These are phyloP conservation scores for Actias luna DNA, from an alignment of 2,888 invertebrate species.

Conservation along the genomic window DNA sequence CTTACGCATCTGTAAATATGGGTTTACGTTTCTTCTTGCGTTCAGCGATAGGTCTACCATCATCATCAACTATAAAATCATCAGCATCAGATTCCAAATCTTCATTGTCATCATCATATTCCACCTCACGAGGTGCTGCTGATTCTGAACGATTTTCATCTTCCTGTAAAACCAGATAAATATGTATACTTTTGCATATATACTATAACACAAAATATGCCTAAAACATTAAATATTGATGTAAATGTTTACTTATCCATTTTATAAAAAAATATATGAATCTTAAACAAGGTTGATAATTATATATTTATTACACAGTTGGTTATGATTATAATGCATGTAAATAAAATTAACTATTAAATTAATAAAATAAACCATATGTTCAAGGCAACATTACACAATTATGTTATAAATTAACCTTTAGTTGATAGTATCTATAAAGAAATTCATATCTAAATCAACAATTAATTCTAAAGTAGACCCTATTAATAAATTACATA, in stretches of 20 bases:
- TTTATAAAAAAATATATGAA: no score
- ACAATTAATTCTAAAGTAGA: no score
- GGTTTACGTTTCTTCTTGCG: constrained; percentile 90
- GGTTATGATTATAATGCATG: no score
- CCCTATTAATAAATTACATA: no score
- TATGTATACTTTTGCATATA: background rate
- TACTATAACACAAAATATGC: no score
- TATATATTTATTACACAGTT: no score
- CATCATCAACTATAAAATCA: constrained; percentile 98
- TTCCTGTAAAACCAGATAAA: constrained; percentile 78
- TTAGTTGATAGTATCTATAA: background rate
- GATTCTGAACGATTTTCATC: constrained; percentile 90
- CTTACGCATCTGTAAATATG: constrained; percentile 93
- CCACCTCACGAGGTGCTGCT: constrained; percentile 83
- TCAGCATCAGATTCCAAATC: constrained; percentile 94
- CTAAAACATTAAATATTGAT: no score
- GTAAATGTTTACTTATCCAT: no score
- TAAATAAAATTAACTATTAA: no score
- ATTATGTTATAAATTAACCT: background rate
- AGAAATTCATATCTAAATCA: background rate
- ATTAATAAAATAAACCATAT: no score
- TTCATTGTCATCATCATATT: constrained; percentile 88
- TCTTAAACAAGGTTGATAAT: no score
- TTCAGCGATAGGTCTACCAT: constrained; percentile 93
- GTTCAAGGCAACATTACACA: no score